Evolutionary conservation across 2,797 vertebrate species (phyloP).

Genomic region (Odontamblyopus rebecca): DNA sequence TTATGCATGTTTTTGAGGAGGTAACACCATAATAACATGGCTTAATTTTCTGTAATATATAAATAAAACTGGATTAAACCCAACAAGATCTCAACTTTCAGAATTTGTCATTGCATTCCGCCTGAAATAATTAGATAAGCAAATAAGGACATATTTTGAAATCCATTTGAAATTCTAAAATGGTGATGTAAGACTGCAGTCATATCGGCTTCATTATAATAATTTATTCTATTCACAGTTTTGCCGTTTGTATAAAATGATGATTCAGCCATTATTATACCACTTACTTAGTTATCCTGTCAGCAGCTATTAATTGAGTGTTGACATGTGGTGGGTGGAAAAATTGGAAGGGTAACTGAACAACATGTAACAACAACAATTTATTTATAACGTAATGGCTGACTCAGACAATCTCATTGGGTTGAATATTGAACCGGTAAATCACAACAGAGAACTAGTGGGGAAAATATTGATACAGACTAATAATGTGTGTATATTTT

Average conservation of each 20-base stretch:
- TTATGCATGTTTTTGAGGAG: too few species aligned
- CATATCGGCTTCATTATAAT: slow-evolving; percentile 1
- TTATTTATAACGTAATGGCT: background rate
- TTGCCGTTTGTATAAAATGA: background rate
- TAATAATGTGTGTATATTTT: too few species aligned
- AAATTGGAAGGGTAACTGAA: background rate
- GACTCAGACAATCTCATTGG: background rate
- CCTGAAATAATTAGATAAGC: background rate
- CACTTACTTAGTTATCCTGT: background rate
- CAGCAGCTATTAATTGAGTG: background rate
- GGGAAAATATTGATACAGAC: too few species aligned
- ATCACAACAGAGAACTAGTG: background rate
- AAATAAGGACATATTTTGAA: background rate
- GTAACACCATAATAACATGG: too few species aligned
- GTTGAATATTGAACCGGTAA: background rate
- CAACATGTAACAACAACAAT: background rate
- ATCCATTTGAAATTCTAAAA: background rate
- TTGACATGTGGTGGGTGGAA: background rate
- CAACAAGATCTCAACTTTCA: background rate
- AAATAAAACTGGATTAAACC: background rate
- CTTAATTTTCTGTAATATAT: too few species aligned
- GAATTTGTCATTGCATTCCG: background rate
- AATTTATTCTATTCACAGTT: background rate
- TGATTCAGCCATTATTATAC: background rate
- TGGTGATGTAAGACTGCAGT: background rate